Evolutionary conservation across 1,140 invertebrate species (phyloP).

Genomic region (Fopius arisanus): DNA sequence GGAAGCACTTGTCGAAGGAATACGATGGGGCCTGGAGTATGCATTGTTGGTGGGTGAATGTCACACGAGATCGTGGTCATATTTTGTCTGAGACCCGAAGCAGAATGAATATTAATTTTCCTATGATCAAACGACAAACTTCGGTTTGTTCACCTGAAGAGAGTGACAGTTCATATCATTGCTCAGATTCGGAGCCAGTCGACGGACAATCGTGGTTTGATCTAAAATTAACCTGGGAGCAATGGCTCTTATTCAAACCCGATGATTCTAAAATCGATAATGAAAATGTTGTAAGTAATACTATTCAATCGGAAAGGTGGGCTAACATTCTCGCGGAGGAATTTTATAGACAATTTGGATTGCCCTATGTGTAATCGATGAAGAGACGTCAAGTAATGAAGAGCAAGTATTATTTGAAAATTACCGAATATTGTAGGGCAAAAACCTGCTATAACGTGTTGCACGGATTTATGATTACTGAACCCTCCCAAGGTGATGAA

Average conservation of each 20-base stretch:
- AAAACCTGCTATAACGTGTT: conserved; percentile 14
- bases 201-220: background rate
- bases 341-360: background rate
- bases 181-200: background rate
- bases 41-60: background rate
- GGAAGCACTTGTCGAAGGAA: background rate
- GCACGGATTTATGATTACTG: background rate
- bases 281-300: background rate
- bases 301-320: background rate
- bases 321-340: background rate
- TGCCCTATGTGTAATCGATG: conserved; percentile 5
- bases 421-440: background rate
- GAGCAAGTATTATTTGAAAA: background rate
- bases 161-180: background rate
- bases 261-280: background rate
- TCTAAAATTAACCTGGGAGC: background rate
- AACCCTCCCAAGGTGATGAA: background rate
- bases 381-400: background rate
- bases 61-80: background rate
- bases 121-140: background rate
- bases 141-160: background rate
- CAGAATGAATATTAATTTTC: too few relatives aligned
- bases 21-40: background rate
- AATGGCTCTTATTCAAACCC: background rate
- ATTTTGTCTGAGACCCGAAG: background rate